A percentile compares a stretch with the other conserved stretches of the same genome.
Evolutionary conservation across 2,888 invertebrate genomes (phyloP).

Genomic region (Eudemis profundana): DNA sequence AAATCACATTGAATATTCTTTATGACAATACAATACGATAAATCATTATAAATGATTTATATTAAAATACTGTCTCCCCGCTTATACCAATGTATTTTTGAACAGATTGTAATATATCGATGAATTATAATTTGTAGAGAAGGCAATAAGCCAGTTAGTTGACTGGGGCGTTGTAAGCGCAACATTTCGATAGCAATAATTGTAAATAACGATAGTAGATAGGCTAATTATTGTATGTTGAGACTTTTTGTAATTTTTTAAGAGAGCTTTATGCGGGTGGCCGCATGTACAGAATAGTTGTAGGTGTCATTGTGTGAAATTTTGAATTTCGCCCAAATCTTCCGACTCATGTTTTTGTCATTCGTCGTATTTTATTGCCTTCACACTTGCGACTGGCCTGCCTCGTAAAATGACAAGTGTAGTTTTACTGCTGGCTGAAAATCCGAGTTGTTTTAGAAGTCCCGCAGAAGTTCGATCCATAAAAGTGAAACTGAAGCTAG

Average conservation of each 20-base stretch:
- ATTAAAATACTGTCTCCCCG: slow-evolving; percentile 37
- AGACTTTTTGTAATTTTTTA: slow-evolving; percentile 81
- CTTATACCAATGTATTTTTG: slow-evolving; percentile 49
- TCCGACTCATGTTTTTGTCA: slow-evolving; percentile 64
- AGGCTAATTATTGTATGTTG: slow-evolving; percentile 83
- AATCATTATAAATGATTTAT: slow-evolving; percentile 40
- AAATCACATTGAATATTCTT: slow-evolving; percentile 32
- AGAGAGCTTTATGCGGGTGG: slow-evolving; percentile 81
- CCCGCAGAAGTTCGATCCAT: slow-evolving; percentile 11
- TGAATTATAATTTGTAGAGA: slow-evolving; percentile 68
- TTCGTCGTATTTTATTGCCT: slow-evolving; percentile 61
- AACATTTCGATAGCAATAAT: slow-evolving; percentile 81
- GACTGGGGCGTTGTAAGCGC: slow-evolving; percentile 80
- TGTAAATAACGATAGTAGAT: slow-evolving; percentile 80
- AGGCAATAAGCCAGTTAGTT: slow-evolving; percentile 75
- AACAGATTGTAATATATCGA: slow-evolving; percentile 61
- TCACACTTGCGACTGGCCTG: slow-evolving; percentile 62
- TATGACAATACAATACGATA: slow-evolving; percentile 36
- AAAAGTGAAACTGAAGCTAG: slow-evolving; percentile 9
- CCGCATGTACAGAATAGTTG: slow-evolving; percentile 76
- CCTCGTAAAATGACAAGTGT: slow-evolving; percentile 57
- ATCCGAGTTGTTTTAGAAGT: slow-evolving; percentile 28
- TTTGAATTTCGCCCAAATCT: slow-evolving; percentile 78
- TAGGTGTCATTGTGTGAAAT: slow-evolving; percentile 73
- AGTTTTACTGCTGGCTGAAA: slow-evolving; percentile 45